Base-by-base conservation (phyloP, 1,140 invertebrate genomes). In the Thaumatotibia leucotreta region DNA sequence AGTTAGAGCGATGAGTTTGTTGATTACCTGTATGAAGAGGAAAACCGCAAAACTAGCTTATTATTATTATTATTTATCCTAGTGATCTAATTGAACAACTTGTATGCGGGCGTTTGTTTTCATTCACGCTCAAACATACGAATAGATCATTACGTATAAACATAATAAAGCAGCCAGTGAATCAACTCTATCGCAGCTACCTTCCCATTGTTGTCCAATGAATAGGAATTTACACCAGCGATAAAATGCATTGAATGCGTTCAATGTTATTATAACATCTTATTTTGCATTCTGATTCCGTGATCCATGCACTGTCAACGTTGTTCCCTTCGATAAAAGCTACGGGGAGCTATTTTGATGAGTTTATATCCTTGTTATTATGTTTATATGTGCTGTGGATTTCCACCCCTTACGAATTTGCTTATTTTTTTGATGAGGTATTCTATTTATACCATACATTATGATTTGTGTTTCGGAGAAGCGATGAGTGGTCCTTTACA, bases 241-340 rank as follows among this genome's bases (percentile, higher is more conserved):
- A 66, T 68, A 58, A 27, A 58, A 66, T 64, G 68, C 66, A 33
- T 64, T 63, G 33, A 54, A 69, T 67, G 35, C 65, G 11, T 67
- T 58, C 14, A 65, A 64, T 29, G 69, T 65, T 22, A 39, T 45
- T 45, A 20, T 45, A 45, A 45, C 39, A 20, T 45, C 39, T 45
- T 20, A 45, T 45, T 29, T 27, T 58, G 50, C 50, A 54, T 54
- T 54, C 50, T 27, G 22, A 54, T 54, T 54, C 50, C 23, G 22
- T 54, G 50, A n/a, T 54, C 9, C 23, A 20, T 50, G 31, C 31
- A 32, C 10, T 50, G 17, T 23, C 33, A 35, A 35, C 33, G 33
- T 35, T 4, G 11, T n/a, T 39, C 35, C 11, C 4, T 14, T 39
- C 35, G n/a, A 39, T n/a, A 14, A n/a, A 20, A 45, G 17, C 39